Evolutionary conservation across 1,140 invertebrate species (phyloP).

Genomic region (Antheraea pernyi): DNA sequence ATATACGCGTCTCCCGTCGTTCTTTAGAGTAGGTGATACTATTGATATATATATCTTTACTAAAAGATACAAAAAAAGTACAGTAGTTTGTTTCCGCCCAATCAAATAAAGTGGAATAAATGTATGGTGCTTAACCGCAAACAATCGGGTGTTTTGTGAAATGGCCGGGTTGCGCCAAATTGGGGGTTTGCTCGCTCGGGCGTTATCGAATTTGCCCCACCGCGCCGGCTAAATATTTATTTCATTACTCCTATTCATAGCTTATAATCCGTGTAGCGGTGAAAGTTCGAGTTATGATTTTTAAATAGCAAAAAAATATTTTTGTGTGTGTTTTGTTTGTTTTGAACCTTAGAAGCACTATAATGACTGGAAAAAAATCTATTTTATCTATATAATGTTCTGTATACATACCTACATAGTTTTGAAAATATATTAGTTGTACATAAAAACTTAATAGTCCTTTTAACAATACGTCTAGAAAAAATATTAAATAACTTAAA

Average conservation of each 20-base stretch:
- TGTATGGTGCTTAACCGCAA: conserved; percentile 60
- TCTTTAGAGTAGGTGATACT: neutral
- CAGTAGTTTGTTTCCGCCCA: conserved; percentile 52
- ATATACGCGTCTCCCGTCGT: neutral
- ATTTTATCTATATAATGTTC: too few relatives aligned
- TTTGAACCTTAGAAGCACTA: too few relatives aligned
- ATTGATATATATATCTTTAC: neutral
- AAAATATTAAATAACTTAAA: too few relatives aligned
- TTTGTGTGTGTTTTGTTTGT: too few relatives aligned
- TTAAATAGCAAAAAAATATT: neutral
- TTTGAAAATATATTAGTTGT: too few relatives aligned
- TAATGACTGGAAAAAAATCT: too few relatives aligned
- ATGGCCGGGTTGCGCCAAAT: conserved; percentile 59
- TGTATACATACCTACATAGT: too few relatives aligned
- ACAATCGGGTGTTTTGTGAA: conserved; percentile 69
- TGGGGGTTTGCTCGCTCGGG: conserved; percentile 61
- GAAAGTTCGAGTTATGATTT: conserved; percentile 16
- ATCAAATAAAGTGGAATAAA: conserved; percentile 44
- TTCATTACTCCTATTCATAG: conserved; percentile 77
- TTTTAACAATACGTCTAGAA: too few relatives aligned
- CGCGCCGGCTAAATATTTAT: conserved; percentile 77
- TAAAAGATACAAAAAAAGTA: neutral
- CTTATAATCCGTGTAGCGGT: conserved; percentile 66
- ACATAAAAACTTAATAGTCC: too few relatives aligned
- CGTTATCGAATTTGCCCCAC: conserved; percentile 69